Percentiles rank a stretch among this genome's conserved stretches.
phyloP scores from a whole-genome alignment of 2,888 invertebrate species.

The Chrysomela aeneicollis region DNA sequence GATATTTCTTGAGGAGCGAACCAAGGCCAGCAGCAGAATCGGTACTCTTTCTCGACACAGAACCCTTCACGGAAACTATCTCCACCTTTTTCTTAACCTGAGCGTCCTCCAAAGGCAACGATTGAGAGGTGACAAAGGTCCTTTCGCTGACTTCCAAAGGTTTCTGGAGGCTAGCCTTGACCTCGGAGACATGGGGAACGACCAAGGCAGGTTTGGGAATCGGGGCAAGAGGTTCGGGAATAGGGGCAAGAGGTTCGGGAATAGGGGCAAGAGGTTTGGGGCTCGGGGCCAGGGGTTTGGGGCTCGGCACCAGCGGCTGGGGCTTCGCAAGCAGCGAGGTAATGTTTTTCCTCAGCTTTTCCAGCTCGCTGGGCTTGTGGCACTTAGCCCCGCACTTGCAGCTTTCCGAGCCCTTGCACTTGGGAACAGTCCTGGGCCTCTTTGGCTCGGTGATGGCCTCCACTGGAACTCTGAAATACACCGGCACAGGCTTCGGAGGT shows the following conservation, averaged over 20 bases:
- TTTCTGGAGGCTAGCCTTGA: neutral
- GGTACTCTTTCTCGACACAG: neutral
- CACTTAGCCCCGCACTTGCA: constrained; percentile 26
- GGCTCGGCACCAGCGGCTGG: neutral
- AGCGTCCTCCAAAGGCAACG: neutral
- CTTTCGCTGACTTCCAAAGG: neutral
- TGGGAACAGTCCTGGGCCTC: constrained; percentile 7
- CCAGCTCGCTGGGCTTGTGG: constrained; percentile 7
- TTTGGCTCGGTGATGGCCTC: constrained; percentile 26
- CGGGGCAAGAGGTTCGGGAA: neutral
- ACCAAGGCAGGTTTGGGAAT: no score
- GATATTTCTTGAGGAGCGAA: neutral
- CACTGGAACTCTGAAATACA: constrained; percentile 35
- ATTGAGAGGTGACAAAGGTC: neutral
- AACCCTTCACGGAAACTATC: neutral
- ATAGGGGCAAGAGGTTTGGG: no score
- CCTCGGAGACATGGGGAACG: neutral
- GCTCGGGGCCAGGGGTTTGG: neutral
- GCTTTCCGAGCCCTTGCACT: constrained; percentile 22
- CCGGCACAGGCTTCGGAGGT: constrained; percentile 26
- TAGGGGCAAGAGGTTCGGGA: neutral
- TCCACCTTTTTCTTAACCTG: no score
- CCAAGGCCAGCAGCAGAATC: neutral
- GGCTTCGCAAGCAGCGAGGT: constrained; percentile 11
- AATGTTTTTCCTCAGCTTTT: constrained; percentile 17